phyloP scores from a whole-genome alignment of 2,797 vertebrate genomes.

The Moxostoma hubbsi region DNA sequence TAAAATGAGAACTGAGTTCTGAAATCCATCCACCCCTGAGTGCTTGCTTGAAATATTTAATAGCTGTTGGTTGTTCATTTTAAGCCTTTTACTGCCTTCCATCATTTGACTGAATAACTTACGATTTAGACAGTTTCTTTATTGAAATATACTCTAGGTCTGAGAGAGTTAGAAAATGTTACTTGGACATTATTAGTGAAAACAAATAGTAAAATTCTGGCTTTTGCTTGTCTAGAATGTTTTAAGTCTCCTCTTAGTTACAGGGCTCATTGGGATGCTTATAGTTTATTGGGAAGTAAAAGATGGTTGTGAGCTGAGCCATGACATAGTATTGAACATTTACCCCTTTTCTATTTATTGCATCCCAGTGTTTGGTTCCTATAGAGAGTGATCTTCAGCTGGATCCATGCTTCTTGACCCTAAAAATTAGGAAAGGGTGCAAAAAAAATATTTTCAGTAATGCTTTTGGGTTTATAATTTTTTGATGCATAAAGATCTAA shows the following conservation, averaged over 20 bases:
- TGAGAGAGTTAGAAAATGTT: neutral
- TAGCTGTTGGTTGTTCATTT: neutral
- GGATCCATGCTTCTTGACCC: constrained; percentile 74
- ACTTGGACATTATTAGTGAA: neutral
- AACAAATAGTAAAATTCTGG: neutral
- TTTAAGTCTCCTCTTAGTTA: constrained; percentile 41
- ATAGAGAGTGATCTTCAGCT: constrained; percentile 73
- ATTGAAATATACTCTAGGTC: neutral
- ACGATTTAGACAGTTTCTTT: neutral
- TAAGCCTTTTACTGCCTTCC: neutral
- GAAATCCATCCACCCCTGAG: constrained; percentile 22
- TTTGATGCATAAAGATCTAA: neutral
- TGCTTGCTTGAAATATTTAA: constrained; percentile 18
- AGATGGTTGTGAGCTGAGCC: constrained; percentile 57
- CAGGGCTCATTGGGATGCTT: constrained; percentile 68
- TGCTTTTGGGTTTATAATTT: neutral
- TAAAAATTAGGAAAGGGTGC: constrained; percentile 33
- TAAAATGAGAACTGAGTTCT: constrained; percentile 65
- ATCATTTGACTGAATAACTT: neutral
- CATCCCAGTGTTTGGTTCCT: constrained; percentile 73
- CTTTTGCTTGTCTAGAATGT: neutral
- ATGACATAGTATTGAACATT: accelerated
- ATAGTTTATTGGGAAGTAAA: constrained; percentile 73
- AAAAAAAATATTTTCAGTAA: neutral
- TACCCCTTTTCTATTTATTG: neutral